Conservation (phyloP, 2,888 invertebrate genomes). For the Phortica magna region DNA sequence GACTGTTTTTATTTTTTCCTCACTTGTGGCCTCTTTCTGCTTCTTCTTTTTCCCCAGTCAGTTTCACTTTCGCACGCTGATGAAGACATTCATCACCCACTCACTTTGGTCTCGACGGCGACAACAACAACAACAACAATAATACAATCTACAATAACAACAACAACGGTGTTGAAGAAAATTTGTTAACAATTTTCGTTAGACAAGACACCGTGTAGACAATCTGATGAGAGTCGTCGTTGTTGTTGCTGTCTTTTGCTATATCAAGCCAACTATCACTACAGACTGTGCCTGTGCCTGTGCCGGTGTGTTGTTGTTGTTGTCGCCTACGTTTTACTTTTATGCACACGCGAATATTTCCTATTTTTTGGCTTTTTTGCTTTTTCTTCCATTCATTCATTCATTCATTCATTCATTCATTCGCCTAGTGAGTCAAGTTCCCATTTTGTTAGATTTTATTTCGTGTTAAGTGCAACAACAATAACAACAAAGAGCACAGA, state of each 20-base stretch:
- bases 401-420: slow-evolving; percentile 16
- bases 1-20: neutral
- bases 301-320: slow-evolving; percentile 10
- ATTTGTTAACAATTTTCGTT: slow-evolving; percentile 57
- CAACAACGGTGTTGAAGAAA: slow-evolving; percentile 37
- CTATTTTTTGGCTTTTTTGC: neutral
- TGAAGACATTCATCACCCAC: slow-evolving; percentile 50
- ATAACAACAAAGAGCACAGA: slow-evolving; percentile 43
- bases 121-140: slow-evolving; percentile 36
- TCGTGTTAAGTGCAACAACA: slow-evolving; percentile 1
- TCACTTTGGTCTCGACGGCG: slow-evolving; percentile 29
- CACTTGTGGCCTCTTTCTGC: neutral
- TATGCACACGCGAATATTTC: slow-evolving; percentile 22
- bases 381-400: neutral
- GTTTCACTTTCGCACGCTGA: slow-evolving; percentile 1
- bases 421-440: neutral
- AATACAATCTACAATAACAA: slow-evolving; percentile 38
- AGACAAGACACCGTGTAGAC: slow-evolving; percentile 25
- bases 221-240: slow-evolving; percentile 25
- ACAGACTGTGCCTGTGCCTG: neutral
- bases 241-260: slow-evolving; percentile 8
- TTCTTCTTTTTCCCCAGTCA: neutral
- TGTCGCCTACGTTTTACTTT: slow-evolving; percentile 35
- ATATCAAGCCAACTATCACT: neutral
- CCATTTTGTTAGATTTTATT: neutral